Evolutionary conservation across 2,888 invertebrate species (phyloP).

Genomic region (Phrixothrix hirtus): DNA sequence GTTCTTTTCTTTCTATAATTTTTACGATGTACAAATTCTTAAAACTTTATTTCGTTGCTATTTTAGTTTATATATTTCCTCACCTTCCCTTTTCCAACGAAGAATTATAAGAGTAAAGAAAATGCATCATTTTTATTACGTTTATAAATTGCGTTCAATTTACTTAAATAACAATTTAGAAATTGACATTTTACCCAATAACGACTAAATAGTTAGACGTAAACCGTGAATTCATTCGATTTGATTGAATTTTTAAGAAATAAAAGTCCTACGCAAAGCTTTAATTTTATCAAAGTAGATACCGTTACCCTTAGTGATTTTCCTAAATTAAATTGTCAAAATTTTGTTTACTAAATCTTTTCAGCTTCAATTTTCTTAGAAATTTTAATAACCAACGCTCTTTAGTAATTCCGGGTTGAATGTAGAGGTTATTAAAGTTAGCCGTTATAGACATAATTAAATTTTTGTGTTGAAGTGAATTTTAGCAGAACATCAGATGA

Average conservation of each 20-base stretch:
- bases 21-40: too few species aligned
- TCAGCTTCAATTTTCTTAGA: not conserved
- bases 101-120: too few species aligned
- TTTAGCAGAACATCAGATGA: constrained; percentile 1
- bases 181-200: constrained; percentile 6
- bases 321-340: constrained; percentile 8
- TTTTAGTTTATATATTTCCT: too few species aligned
- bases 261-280: constrained; percentile 4
- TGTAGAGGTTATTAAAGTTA: too few species aligned
- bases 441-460: not conserved
- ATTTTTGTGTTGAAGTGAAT: not conserved
- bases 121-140: too few species aligned
- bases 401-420: too few species aligned
- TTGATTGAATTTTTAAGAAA: constrained; percentile 13
- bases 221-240: constrained; percentile 7
- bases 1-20: too few species aligned
- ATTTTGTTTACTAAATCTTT: constrained; percentile 1
- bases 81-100: too few species aligned
- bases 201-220: constrained; percentile 3
- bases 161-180: too few species aligned
- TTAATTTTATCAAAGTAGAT: constrained; percentile 13
- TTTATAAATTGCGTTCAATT: too few species aligned
- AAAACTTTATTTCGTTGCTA: too few species aligned
- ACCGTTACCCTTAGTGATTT: constrained; percentile 6
- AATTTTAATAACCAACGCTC: not conserved